Evolutionary conservation across 2,113 vertebrate species (phyloP), one percentile per base, ranked within the genome.

Genomic region (Myanophis thanlyinensis): DNA sequence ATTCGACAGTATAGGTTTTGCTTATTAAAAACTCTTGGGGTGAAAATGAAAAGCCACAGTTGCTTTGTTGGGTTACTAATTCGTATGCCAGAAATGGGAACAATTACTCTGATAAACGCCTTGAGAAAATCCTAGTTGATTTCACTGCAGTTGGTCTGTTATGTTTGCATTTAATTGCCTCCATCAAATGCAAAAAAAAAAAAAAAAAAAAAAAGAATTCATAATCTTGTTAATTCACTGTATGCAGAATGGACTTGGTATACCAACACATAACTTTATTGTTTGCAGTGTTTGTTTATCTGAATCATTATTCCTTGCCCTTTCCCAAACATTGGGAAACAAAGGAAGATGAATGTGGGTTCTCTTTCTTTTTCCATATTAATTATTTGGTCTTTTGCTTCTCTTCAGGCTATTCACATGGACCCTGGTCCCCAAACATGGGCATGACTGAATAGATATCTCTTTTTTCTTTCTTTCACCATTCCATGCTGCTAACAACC

Each of bases 1-100:
- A 95, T 94, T 97, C 62, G 93, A 90, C 6, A 0, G 35, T 94
- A 95, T 94, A 96, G 94, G 89, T 94, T 96, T 97, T 96, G 95
- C 96, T 96, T 96, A 96, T 97, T 92, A 87, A 93, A 93, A 67
- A 87, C 6, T 1, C 90, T 96, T 94, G 49, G 92, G 87, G 27
- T 87, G 92, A 94, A 94, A 90, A 89, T 95, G 94, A 1, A 5
- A 89, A 96, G 59, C 51, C 0, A 44, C 91, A 93, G 93, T 85
- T 96, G 56, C 52, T 93, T 95, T 93, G 73, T 93, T 96, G 95
- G 84, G 59, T 25, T 93, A 88, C 0, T 4, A 91, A 52, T 92
- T 86, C 91, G 95, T 89, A 91, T 1, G 87, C 87, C 87, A 92
- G 56, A 93, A 96, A 96, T 35, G 87, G 91, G 94, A 96, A 91